Conservation (phyloP, 2,888 invertebrate genomes). For the Acronicta leporina region DNA sequence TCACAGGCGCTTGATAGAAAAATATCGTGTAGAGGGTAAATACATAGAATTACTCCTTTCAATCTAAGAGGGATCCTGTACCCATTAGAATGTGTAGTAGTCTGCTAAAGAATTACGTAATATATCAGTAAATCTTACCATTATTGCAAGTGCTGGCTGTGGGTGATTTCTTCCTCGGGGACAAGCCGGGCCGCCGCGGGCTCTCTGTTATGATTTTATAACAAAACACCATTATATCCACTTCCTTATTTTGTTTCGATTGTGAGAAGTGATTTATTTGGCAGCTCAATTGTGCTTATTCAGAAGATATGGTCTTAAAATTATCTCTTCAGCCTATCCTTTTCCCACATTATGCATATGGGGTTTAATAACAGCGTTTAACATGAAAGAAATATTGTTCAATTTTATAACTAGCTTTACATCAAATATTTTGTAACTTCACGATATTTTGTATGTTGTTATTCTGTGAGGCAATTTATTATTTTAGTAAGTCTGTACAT, state of each 20-base stretch:
- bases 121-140: conserved; percentile 55
- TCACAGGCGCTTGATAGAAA: too few species aligned
- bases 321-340: too few species aligned
- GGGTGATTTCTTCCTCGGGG: conserved; percentile 72
- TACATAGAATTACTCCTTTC: too few species aligned
- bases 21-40: too few species aligned
- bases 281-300: conserved; percentile 13
- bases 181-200: conserved; percentile 67
- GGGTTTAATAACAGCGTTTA: too few species aligned
- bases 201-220: conserved; percentile 84
- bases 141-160: conserved; percentile 36
- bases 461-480: too few species aligned
- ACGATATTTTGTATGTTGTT: too few species aligned
- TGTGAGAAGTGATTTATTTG: conserved; percentile 57
- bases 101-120: background rate
- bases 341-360: too few species aligned
- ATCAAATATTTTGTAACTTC: too few species aligned
- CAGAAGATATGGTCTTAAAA: background rate
- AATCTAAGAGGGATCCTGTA: too few species aligned
- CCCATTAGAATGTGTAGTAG: background rate
- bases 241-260: conserved; percentile 56
- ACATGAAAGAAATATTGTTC: background rate
- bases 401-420: too few species aligned
- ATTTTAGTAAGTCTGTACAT: too few species aligned
- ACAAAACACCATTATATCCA: conserved; percentile 82